These are phyloP conservation scores for Syrrhaptes paradoxus DNA, from an alignment of 2,113 vertebrate species.

Conservation along the genomic window DNA sequence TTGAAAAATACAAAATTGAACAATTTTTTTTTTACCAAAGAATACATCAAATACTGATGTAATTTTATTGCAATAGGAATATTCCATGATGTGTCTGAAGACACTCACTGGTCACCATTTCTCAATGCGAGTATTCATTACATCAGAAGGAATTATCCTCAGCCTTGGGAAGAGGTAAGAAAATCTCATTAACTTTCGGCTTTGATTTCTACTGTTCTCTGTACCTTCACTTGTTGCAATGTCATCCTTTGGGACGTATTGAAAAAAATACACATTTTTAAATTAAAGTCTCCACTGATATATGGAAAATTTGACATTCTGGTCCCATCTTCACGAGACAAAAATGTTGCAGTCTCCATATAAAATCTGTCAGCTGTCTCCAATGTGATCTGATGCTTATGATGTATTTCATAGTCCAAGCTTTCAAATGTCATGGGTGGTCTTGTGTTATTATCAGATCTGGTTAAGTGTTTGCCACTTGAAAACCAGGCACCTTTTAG, in stretches of 20 bases:
- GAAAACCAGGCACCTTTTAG: background rate
- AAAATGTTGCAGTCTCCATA: background rate
- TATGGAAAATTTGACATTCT: background rate
- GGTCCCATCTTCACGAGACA: background rate
- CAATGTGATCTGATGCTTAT: background rate
- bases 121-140: conserved; percentile 76
- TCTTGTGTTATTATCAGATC: background rate
- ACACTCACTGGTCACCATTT: conserved; percentile 82
- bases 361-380: background rate
- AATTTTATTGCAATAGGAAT: conserved; percentile 55
- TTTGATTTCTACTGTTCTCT: background rate
- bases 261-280: background rate
- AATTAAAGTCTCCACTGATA: background rate
- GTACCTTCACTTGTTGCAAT: background rate
- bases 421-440: background rate
- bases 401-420: background rate
- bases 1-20: background rate
- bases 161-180: conserved; percentile 78
- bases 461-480: background rate
- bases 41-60: background rate
- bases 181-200: background rate
- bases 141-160: conserved; percentile 74
- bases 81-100: conserved; percentile 76
- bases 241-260: background rate
- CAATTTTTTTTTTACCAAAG: background rate